A percentile compares a stretch with the other conserved stretches of the same genome.
Conservation (phyloP, 1,140 invertebrate species). For the Macrobrachium nipponense region DNA sequence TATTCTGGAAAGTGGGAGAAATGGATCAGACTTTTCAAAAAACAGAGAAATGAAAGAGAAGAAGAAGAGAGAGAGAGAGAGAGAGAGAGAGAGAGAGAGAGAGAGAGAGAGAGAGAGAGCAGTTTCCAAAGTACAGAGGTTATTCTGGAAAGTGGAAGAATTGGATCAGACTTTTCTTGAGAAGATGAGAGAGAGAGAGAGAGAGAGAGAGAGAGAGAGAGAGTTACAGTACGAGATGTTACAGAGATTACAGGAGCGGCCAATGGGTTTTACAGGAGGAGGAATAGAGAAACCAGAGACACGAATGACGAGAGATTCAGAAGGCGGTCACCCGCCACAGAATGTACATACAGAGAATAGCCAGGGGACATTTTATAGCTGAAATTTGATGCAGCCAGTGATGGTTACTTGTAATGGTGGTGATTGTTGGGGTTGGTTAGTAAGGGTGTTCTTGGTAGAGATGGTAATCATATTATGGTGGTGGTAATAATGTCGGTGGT, state of each 20-base stretch:
- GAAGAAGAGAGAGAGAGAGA: neutral
- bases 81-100: neutral
- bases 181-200: neutral
- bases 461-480: neutral
- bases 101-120: too few relatives aligned
- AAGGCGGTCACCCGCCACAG: neutral
- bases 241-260: neutral
- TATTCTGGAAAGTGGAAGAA: neutral
- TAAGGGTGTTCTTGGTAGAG: too few relatives aligned
- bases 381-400: neutral
- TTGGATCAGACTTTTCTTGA: neutral
- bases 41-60: too few relatives aligned
- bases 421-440: neutral
- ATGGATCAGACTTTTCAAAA: neutral
- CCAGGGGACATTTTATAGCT: too few relatives aligned
- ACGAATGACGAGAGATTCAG: neutral
- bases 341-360: too few relatives aligned
- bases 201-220: neutral
- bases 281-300: neutral
- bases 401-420: neutral
- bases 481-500: slow-evolving; percentile 6
- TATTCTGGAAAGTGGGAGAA: neutral
- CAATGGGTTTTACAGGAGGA: neutral
- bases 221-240: neutral
- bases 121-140: too few relatives aligned